A percentile compares a stretch with the other conserved stretches of the same genome.
phyloP scores from a whole-genome alignment of 64 coral and sea anemone species.

The Pachyseris speciosa region DNA sequence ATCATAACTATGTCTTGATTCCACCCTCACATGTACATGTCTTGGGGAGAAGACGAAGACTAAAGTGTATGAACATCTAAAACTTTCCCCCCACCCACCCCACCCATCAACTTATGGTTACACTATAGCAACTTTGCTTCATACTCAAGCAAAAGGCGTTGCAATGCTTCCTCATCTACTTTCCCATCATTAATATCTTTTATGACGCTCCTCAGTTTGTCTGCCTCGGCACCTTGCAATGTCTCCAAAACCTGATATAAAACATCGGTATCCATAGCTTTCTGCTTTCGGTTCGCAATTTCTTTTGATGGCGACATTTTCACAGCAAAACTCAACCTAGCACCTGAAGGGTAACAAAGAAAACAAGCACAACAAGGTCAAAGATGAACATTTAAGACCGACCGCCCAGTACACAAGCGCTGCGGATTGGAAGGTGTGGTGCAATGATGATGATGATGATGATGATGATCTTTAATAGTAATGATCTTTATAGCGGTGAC shows the following conservation, averaged over 20 bases:
- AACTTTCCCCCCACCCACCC: too few species aligned
- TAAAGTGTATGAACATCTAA: too few species aligned
- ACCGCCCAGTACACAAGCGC: not conserved
- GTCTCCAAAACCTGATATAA: conserved; percentile 2
- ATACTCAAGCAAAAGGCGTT: conserved; percentile 23
- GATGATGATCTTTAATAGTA: too few species aligned
- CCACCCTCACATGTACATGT: too few species aligned
- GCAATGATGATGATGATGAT: too few species aligned
- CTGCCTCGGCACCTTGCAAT: conserved; percentile 19
- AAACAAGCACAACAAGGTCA: not conserved
- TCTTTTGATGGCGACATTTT: conserved; percentile 77
- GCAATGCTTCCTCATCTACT: conserved; percentile 7
- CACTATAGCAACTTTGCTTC: conserved; percentile 19
- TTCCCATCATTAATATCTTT: conserved; percentile 60
- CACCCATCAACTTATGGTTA: too few species aligned
- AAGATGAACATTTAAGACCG: not conserved
- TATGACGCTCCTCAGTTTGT: conserved; percentile 38
- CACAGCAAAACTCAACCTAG: conserved; percentile 78
- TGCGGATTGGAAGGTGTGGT: too few species aligned
- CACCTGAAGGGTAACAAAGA: conserved; percentile 30
- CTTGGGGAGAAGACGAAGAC: too few species aligned
- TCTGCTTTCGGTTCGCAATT: conserved; percentile 45
- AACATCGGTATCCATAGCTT: not conserved
- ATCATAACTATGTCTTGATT: too few species aligned
- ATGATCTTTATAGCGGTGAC: too few species aligned